Percentiles rank a stretch among this genome's conserved stretches.
These are phyloP conservation scores for Cyclargus thomasi DNA, from an alignment of 1,140 invertebrate genomes.

Conservation along the genomic window DNA sequence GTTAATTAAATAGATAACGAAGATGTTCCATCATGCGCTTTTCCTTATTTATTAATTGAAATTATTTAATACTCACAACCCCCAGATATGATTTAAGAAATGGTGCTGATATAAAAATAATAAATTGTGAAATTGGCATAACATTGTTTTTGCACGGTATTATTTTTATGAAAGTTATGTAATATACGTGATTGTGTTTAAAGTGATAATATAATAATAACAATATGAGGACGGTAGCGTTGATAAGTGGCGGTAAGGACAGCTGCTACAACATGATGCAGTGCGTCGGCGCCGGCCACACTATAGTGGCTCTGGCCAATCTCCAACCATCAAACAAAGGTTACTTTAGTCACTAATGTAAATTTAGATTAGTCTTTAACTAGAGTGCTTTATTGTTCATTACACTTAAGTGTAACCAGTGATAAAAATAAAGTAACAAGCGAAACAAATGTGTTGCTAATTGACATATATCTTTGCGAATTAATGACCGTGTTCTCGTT, in stretches of 20 bases:
- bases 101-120: slow-evolving; percentile 48
- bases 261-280: slow-evolving; percentile 99
- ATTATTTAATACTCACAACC: background rate
- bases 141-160: slow-evolving; percentile 53
- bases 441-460: background rate
- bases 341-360: slow-evolving; percentile 61
- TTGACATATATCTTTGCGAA: background rate
- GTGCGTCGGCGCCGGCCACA: slow-evolving; percentile 95
- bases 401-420: background rate
- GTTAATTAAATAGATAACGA: slow-evolving; percentile 48
- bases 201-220: slow-evolving; percentile 37
- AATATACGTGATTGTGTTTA: slow-evolving; percentile 49
- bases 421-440: slow-evolving; percentile 1
- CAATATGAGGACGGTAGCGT: slow-evolving; percentile 90
- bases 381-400: slow-evolving; percentile 6
- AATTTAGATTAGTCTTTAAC: slow-evolving; percentile 33
- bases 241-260: slow-evolving; percentile 98
- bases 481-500: background rate
- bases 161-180: slow-evolving; percentile 67
- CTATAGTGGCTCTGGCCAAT: slow-evolving; percentile 97
- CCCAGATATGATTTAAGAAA: slow-evolving; percentile 25
- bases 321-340: slow-evolving; percentile 91
- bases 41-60: slow-evolving; percentile 21
- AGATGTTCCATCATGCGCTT: slow-evolving; percentile 34
- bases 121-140: slow-evolving; percentile 50